Percentiles rank a stretch among this genome's conserved stretches.
Evolutionary conservation across 2,888 invertebrate species (phyloP).

Genomic region (Tricholauxania praeusta): DNA sequence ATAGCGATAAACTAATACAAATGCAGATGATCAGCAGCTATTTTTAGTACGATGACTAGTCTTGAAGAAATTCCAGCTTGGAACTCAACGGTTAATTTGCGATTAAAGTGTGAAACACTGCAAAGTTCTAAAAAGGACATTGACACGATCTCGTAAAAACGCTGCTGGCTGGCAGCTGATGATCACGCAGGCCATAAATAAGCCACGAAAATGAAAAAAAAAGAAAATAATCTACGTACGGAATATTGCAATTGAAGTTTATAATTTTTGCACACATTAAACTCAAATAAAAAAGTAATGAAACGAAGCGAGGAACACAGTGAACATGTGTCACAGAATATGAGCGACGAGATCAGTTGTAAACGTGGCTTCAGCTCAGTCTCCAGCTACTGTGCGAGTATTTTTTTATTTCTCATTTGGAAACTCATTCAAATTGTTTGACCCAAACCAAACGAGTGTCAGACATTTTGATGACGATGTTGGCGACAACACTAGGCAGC

Average conservation of each 20-base stretch:
- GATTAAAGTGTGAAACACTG: constrained; percentile 53
- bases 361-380: constrained; percentile 1
- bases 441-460: constrained; percentile 13
- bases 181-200: neutral
- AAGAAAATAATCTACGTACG: neutral
- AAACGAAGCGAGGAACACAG: neutral
- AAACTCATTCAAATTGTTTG: constrained; percentile 11
- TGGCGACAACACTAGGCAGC: constrained; percentile 22
- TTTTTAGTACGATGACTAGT: constrained; percentile 28
- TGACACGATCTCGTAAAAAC: constrained; percentile 1
- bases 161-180: neutral
- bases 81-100: constrained; percentile 15
- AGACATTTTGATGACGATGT: constrained; percentile 25
- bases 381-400: too few species aligned
- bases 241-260: constrained; percentile 7
- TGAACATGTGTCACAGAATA: constrained; percentile 3
- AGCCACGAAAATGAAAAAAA: too few species aligned
- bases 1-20: too few species aligned
- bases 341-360: neutral
- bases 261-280: constrained; percentile 11
- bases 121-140: constrained; percentile 32
- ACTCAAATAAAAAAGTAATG: constrained; percentile 4
- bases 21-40: neutral
- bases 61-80: constrained; percentile 8
- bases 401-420: neutral